Conservation (phyloP, 2,888 invertebrate species). For the Zygogramma bicolorata region DNA sequence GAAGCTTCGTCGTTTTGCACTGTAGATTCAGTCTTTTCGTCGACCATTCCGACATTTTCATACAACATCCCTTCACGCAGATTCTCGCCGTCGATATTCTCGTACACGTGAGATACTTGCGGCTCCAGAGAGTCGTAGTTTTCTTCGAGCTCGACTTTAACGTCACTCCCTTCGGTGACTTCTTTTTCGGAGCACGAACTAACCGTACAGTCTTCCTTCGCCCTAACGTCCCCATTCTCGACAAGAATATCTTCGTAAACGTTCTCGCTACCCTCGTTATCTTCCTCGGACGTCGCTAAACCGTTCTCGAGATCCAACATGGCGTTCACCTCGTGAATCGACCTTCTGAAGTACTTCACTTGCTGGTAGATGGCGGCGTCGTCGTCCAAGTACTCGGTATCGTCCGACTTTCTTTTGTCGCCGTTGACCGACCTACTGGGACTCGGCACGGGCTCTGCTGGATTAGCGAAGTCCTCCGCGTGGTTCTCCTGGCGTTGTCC, state of each 20-base stretch:
- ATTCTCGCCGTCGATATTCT: slow-evolving; percentile 58
- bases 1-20: neutral
- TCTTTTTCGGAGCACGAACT: slow-evolving; percentile 24
- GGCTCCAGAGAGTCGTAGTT: slow-evolving; percentile 60
- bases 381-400: slow-evolving; percentile 61
- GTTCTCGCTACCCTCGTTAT: slow-evolving; percentile 15
- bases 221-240: slow-evolving; percentile 13
- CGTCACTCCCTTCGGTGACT: slow-evolving; percentile 34
- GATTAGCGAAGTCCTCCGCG: slow-evolving; percentile 58
- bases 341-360: slow-evolving; percentile 80
- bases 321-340: slow-evolving; percentile 81
- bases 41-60: slow-evolving; percentile 43
- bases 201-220: slow-evolving; percentile 23
- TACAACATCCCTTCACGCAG: slow-evolving; percentile 34
- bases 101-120: slow-evolving; percentile 58
- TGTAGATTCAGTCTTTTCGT: slow-evolving; percentile 45
- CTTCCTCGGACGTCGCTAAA: slow-evolving; percentile 8
- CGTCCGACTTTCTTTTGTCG: slow-evolving; percentile 62
- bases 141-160: slow-evolving; percentile 36
- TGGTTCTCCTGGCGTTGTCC: slow-evolving; percentile 50
- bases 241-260: slow-evolving; percentile 34
- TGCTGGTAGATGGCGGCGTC: slow-evolving; percentile 77
- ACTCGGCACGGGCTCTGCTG: slow-evolving; percentile 30
- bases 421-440: slow-evolving; percentile 44
- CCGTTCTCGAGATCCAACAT: slow-evolving; percentile 64